Percentiles rank a stretch among this genome's conserved stretches.
These are phyloP conservation scores for Oxystoma pomonae DNA, from an alignment of 2,888 invertebrate species.

Conservation along the genomic window DNA sequence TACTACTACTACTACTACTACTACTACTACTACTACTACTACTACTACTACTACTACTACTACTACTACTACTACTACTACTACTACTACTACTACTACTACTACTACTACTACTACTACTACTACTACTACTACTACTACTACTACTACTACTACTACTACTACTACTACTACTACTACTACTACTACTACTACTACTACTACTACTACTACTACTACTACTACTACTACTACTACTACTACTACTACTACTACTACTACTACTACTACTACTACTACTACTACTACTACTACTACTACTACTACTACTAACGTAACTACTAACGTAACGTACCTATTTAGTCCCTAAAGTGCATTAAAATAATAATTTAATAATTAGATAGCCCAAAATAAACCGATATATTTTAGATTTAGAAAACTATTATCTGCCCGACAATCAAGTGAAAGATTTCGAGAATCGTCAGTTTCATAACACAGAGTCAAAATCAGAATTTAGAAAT, in stretches of 20 bases:
- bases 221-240: neutral
- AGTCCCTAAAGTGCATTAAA: too few relatives aligned
- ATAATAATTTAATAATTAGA: too few relatives aligned
- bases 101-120: neutral
- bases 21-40: neutral
- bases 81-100: neutral
- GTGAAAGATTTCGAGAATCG: neutral
- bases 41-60: neutral
- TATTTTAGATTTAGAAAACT: constrained; percentile 7
- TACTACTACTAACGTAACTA: too few relatives aligned
- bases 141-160: neutral
- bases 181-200: neutral
- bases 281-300: neutral
- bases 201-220: neutral
- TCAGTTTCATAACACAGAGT: too few relatives aligned
- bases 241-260: neutral
- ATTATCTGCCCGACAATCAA: neutral
- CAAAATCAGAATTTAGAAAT: too few relatives aligned
- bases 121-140: neutral
- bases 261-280: neutral
- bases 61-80: neutral
- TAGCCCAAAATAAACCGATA: too few relatives aligned
- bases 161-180: neutral
- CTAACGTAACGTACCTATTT: too few relatives aligned
- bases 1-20: neutral